phyloP scores from a whole-genome alignment of 2,797 vertebrate species.

The Columba guinea region DNA sequence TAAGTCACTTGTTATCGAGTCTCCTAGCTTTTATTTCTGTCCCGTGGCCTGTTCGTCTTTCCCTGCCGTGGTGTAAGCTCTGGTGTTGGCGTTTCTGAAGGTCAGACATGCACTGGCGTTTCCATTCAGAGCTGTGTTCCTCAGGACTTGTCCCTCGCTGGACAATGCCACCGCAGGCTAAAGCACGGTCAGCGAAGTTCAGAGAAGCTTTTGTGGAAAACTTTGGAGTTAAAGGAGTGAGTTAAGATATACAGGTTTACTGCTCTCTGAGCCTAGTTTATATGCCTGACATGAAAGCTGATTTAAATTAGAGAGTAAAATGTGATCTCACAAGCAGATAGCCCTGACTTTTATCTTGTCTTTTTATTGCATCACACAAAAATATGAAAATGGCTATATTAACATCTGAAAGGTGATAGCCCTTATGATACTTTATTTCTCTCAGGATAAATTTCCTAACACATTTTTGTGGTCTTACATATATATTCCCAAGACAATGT shows the following conservation, averaged over 20 bases:
- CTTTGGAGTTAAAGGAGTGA: not conserved
- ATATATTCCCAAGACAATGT: not conserved
- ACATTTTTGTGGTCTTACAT: not conserved
- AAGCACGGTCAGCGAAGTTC: accelerated
- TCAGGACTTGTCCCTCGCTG: not conserved
- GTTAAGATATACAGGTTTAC: not conserved
- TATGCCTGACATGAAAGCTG: not conserved
- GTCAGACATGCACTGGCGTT: not conserved
- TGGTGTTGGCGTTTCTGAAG: not conserved
- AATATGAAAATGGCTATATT: not conserved
- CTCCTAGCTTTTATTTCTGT: not conserved
- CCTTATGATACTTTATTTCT: not conserved
- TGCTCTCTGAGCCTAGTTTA: not conserved
- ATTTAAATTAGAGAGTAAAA: not conserved
- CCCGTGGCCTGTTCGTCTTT: accelerated
- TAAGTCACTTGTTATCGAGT: not conserved
- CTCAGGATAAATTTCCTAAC: not conserved
- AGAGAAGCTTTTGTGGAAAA: not conserved
- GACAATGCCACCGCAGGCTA: not conserved
- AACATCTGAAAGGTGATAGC: not conserved
- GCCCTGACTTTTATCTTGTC: not conserved
- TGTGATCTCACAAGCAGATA: not conserved
- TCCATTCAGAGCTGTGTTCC: not conserved
- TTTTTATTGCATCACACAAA: not conserved
- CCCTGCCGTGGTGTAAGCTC: not conserved